Evolutionary conservation across 2,888 invertebrate genomes (phyloP), one percentile per base, ranked within the genome.

Genomic region (Linnaemya vulpina): DNA sequence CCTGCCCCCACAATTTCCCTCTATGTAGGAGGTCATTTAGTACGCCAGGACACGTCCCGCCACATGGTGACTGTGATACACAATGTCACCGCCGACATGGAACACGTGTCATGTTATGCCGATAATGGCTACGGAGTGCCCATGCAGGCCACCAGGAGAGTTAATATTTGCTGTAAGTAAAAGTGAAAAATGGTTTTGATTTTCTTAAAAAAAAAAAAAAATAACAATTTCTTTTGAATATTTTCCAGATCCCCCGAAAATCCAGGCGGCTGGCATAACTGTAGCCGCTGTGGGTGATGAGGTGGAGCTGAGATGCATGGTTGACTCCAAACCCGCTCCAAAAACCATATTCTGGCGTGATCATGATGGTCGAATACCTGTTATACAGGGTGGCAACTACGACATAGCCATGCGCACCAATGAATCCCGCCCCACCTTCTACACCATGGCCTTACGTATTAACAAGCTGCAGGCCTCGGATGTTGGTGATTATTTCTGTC

Each of bases 111-210:
- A 0, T 97, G 97, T 91, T 97, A 96, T 92, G 97, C 96, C 0
- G 97, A 97, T 93, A 97, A 97, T 89, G 97, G 97, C 1, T 96
- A 96, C 89, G 97, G 97, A 0, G 96, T 96, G 0, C 97, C 97
- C 1, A 96, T 96, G 95, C 96, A 97, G 91, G 96, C 97, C 0
- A 95, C 96, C 0, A 94, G 95, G 87, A 95, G 95, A 90, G 96
- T 97, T 81, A 95, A 95, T 82, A 96, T 97, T 74, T 96, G 96
- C 89, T 96, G 97, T 97, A 92, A 95, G 96, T 74, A 78, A 38
- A 38, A 8, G n/a, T n/a, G n/a, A n/a, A n/a, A n/a, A n/a, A n/a
- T n/a, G n/a, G n/a, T n/a, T n/a, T n/a, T n/a, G n/a, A n/a, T n/a
- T n/a, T n/a, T n/a, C n/a, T n/a, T n/a, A n/a, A n/a, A n/a, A n/a